Conservation (phyloP, 2,797 vertebrate species). For the Myotis planiceps region DNA sequence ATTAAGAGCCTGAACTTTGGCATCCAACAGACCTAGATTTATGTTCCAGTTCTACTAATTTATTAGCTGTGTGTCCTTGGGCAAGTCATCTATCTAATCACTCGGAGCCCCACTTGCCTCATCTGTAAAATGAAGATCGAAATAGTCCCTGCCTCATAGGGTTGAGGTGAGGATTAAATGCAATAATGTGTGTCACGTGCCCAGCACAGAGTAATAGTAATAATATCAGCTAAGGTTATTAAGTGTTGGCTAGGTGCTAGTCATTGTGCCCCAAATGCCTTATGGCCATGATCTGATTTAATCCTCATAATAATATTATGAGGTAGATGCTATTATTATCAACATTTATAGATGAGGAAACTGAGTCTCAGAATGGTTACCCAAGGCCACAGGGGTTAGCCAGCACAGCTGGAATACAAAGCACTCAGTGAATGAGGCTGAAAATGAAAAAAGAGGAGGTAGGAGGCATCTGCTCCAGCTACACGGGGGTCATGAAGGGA, state of each 20-base stretch:
- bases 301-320: not conserved
- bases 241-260: not conserved
- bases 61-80: constrained; percentile 24
- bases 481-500: not conserved
- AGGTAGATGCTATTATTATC: not conserved
- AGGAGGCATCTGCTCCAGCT: not conserved
- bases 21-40: not conserved
- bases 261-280: not conserved
- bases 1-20: not conserved
- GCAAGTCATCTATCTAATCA: not conserved
- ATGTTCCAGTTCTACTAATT: not conserved
- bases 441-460: not conserved
- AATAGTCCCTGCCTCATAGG: not conserved
- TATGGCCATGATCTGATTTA: not conserved
- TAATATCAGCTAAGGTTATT: not conserved
- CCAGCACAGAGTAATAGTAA: not conserved
- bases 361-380: not conserved
- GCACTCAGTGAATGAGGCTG: not conserved
- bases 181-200: not conserved
- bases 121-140: not conserved
- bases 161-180: not conserved
- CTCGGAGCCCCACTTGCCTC: not conserved
- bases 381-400: not conserved
- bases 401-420: not conserved
- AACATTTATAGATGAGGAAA: not conserved